phyloP scores from a whole-genome alignment of 2,797 vertebrate species.

The Falco cherrug region DNA sequence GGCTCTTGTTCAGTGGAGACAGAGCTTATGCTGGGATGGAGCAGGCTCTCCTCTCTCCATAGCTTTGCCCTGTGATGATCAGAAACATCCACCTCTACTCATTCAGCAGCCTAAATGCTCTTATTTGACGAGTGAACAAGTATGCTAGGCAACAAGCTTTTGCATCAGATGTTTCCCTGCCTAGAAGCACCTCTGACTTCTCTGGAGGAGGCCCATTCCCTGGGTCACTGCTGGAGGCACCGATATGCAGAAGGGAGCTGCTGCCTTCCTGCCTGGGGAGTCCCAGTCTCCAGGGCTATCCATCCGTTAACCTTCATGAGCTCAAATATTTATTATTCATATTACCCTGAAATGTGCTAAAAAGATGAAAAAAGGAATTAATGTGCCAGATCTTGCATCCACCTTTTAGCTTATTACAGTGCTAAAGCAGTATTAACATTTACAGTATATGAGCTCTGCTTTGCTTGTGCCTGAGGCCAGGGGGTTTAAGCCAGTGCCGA shows the following conservation, averaged over 20 bases:
- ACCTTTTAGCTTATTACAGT: constrained; percentile 70
- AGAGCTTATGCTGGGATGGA: background rate
- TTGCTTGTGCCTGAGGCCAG: constrained; percentile 52
- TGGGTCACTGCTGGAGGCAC: background rate
- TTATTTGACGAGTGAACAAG: background rate
- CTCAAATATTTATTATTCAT: constrained; percentile 71
- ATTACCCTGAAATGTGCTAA: constrained; percentile 62
- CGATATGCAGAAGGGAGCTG: background rate
- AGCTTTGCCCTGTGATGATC: background rate
- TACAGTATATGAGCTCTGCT: constrained; percentile 62
- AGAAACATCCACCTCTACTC: background rate
- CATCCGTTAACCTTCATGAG: constrained; percentile 49
- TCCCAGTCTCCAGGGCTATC: constrained; percentile 12
- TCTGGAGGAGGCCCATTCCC: background rate
- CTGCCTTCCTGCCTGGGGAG: background rate
- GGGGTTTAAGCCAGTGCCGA: constrained; percentile 47
- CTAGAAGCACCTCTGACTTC: background rate
- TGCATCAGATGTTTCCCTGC: background rate
- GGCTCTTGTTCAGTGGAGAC: background rate
- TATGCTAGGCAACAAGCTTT: background rate
- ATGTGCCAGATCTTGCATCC: constrained; percentile 64
- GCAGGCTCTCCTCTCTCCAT: background rate
- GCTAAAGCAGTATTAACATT: constrained; percentile 72
- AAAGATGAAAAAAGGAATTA: constrained; percentile 70
- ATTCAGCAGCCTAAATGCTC: background rate